Percentiles rank a stretch among this genome's conserved stretches.
These are phyloP conservation scores for Coenonympha arcania DNA, from an alignment of 2,888 invertebrate species.

Conservation along the genomic window DNA sequence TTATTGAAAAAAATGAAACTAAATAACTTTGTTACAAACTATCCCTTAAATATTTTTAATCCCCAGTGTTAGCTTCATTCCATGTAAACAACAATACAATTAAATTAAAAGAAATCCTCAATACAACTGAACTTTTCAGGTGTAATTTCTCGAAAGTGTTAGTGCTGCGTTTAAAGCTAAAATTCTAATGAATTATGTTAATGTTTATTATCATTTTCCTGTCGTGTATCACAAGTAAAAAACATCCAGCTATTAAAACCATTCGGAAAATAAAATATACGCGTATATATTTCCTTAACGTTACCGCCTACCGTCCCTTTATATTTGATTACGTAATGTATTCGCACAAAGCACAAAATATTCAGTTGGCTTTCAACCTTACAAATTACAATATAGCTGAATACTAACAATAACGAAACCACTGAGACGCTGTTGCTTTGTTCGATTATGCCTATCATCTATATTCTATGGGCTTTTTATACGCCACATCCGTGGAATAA, in stretches of 20 bases:
- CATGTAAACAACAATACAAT: too few relatives aligned
- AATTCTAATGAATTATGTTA: too few relatives aligned
- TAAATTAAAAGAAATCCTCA: too few relatives aligned
- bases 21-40: not conserved
- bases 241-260: too few relatives aligned
- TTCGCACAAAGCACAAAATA: not conserved
- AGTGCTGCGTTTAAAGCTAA: too few relatives aligned
- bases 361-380: not conserved
- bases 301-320: not conserved
- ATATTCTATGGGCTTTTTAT: not conserved
- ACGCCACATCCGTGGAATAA: constrained; percentile 1
- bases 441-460: constrained; percentile 4
- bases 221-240: too few relatives aligned
- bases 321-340: not conserved
- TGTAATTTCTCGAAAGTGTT: too few relatives aligned
- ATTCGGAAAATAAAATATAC: too few relatives aligned
- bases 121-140: too few relatives aligned
- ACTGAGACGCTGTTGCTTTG: not conserved
- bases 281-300: not conserved
- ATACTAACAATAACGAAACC: not conserved
- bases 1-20: not conserved
- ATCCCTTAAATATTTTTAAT: not conserved
- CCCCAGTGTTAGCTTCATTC: too few relatives aligned
- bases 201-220: too few relatives aligned
- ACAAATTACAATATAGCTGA: constrained; percentile 1